Evolutionary conservation across 92 coral and sea anemone species (phyloP).

Genomic region (Chrysogorgia sp.): DNA sequence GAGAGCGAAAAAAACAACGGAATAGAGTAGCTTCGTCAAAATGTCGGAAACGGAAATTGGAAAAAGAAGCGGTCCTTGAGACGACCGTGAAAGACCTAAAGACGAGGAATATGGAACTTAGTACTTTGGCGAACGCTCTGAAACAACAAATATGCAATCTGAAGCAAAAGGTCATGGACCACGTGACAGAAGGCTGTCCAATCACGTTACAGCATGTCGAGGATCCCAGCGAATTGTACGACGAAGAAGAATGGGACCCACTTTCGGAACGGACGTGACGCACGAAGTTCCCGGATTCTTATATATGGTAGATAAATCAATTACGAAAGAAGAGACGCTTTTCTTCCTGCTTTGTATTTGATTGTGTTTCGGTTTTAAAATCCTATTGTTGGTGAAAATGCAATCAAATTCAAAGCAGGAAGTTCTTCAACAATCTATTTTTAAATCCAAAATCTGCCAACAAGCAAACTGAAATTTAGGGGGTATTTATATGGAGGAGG

Average conservation of each 20-base stretch:
- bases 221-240: conserved; percentile 14
- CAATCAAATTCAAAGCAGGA: too few relatives aligned
- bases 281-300: too few relatives aligned
- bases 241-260: conserved; percentile 23
- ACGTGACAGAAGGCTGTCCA: conserved; percentile 98
- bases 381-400: too few relatives aligned
- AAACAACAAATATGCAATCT: conserved; percentile 99
- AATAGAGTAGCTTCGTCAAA: conserved; percentile 98
- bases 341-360: too few relatives aligned
- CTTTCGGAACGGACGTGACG: conserved; percentile 27
- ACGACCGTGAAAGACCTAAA: conserved; percentile 84
- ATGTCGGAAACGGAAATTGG: conserved; percentile 95
- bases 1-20: conserved; percentile 96
- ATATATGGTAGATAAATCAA: too few relatives aligned
- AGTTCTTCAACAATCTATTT: too few relatives aligned
- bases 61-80: conserved; percentile 91
- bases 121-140: conserved; percentile 89
- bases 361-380: too few relatives aligned
- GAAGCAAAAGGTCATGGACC: conserved; percentile 97
- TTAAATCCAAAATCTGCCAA: too few relatives aligned
- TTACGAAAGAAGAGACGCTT: too few relatives aligned
- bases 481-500: too few relatives aligned
- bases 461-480: too few relatives aligned
- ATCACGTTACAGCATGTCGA: conserved; percentile 85
- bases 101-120: conserved; percentile 90